Conservation (phyloP, 1,140 invertebrate genomes). For the Drosophila lini region DNA sequence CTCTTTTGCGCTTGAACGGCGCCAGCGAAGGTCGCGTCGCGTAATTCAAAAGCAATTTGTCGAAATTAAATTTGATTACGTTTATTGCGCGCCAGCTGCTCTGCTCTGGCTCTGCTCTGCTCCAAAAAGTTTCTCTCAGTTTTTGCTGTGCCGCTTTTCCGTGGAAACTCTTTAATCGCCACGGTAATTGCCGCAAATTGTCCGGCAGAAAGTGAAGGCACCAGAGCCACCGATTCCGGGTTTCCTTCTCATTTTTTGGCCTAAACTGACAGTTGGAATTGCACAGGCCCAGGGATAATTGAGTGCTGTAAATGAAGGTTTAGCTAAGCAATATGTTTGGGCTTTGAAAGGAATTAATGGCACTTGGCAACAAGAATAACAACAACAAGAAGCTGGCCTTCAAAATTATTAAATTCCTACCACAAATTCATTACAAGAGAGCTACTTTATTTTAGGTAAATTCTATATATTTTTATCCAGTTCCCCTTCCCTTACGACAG, state of each 20-base stretch:
- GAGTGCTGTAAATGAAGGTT: conserved; percentile 35
- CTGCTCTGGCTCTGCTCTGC: conserved; percentile 37
- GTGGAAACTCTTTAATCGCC: conserved; percentile 69
- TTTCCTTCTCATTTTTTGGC: neutral
- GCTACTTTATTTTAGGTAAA: no score
- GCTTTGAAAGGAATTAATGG: conserved; percentile 15
- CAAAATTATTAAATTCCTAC: neutral
- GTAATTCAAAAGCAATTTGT: conserved; percentile 82
- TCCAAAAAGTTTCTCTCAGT: conserved; percentile 34
- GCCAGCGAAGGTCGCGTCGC: conserved; percentile 78
- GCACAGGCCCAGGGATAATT: conserved; percentile 48
- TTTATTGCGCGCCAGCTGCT: conserved; percentile 70
- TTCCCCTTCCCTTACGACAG: neutral
- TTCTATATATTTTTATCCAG: neutral
- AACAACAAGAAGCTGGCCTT: conserved; percentile 7
- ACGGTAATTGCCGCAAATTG: conserved; percentile 72
- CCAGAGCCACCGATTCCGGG: neutral
- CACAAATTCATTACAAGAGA: no score
- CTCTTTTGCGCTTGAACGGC: conserved; percentile 71
- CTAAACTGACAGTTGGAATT: conserved; percentile 31
- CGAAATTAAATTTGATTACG: conserved; percentile 81
- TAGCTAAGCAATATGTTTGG: conserved; percentile 42
- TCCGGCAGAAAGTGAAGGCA: conserved; percentile 6
- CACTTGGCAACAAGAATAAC: no score
- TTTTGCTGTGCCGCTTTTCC: conserved; percentile 11